phyloP scores from a whole-genome alignment of 1,140 invertebrate genomes.

The Zaprionus taronus region DNA sequence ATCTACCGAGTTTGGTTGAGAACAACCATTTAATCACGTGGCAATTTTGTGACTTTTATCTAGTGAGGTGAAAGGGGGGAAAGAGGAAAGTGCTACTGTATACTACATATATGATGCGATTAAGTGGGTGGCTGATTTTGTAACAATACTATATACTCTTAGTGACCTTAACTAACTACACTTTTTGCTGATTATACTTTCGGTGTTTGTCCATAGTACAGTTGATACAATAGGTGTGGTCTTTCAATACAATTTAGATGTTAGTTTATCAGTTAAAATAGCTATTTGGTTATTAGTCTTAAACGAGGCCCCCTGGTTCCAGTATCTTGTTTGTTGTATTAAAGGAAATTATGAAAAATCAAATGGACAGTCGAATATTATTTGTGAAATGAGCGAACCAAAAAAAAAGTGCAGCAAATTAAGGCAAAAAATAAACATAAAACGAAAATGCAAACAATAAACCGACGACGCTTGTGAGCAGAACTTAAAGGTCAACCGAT shows the following conservation, averaged over 20 bases:
- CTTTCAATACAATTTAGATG: neutral
- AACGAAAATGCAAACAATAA: slow-evolving; percentile 58
- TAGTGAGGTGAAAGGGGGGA: neutral
- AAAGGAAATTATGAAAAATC: neutral
- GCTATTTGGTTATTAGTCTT: neutral
- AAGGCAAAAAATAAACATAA: slow-evolving; percentile 47
- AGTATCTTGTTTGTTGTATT: neutral
- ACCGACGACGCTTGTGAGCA: slow-evolving; percentile 15
- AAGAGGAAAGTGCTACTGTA: neutral
- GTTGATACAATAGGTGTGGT: neutral
- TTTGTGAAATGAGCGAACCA: slow-evolving; percentile 15
- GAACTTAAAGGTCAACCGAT: slow-evolving; percentile 28
- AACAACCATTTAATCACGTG: neutral
- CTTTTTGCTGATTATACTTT: neutral
- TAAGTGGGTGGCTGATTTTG: neutral
- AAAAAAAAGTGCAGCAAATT: slow-evolving; percentile 35
- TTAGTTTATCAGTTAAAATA: neutral
- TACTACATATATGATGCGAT: neutral
- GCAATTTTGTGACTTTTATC: neutral
- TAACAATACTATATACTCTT: neutral
- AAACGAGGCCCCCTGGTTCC: neutral
- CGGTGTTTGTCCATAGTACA: neutral
- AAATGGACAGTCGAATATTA: neutral
- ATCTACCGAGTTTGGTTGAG: neutral
- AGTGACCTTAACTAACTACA: slow-evolving; percentile 1